phyloP scores from a whole-genome alignment of 1,140 invertebrate species.

The Zaprionus nigranus region DNA sequence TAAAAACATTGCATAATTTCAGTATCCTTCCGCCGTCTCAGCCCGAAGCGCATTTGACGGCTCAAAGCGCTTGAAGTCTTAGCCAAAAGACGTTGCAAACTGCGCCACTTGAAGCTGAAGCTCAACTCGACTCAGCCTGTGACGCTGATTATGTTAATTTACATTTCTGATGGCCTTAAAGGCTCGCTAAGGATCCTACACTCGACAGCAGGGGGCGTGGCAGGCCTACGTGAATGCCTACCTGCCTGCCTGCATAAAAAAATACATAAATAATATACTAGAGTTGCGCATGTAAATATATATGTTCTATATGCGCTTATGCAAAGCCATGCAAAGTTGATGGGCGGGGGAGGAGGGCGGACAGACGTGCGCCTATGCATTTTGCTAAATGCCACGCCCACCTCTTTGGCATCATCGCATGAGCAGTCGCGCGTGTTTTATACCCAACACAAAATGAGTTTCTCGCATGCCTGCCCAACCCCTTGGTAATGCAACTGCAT shows the following conservation, averaged over 20 bases:
- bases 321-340: conserved; percentile 35
- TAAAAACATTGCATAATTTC: conserved; percentile 70
- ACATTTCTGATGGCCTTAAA: conserved; percentile 70
- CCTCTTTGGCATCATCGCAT: conserved; percentile 42
- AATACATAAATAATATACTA: conserved; percentile 34
- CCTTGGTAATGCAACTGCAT: conserved; percentile 57
- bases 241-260: conserved; percentile 54
- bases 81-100: conserved; percentile 47
- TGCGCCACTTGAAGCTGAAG: conserved; percentile 50
- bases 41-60: conserved; percentile 62
- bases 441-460: conserved; percentile 75
- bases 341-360: neutral
- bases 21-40: conserved; percentile 17
- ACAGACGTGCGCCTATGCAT: conserved; percentile 23
- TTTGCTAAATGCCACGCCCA: conserved; percentile 23
- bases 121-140: conserved; percentile 20
- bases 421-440: conserved; percentile 75
- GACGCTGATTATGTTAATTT: conserved; percentile 77
- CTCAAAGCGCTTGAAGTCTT: conserved; percentile 13
- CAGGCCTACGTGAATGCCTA: conserved; percentile 1
- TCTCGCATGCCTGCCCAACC: conserved; percentile 68
- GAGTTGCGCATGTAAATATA: conserved; percentile 44
- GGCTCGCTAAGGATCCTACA: conserved; percentile 26
- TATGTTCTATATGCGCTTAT: conserved; percentile 44
- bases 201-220: conserved; percentile 35